Base-by-base conservation (phyloP, 23 tunicate species). In the Diplosoma virens region DNA sequence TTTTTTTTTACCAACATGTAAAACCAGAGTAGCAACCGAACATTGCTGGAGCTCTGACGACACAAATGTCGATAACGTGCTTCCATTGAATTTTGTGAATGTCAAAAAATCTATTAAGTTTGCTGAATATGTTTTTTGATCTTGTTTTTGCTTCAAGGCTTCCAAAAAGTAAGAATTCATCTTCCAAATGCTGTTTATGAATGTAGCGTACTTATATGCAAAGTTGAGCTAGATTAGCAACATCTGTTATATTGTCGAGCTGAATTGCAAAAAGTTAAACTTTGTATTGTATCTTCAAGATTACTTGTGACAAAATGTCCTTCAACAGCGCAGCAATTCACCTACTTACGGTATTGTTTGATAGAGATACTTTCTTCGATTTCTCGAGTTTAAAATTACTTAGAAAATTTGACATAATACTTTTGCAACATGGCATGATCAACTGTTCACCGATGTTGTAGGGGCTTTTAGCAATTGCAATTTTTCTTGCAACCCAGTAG, bases 371-470 rank as follows among this genome's bases (percentile, higher is more conserved):
- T 52, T 50, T 69, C 23, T 71, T 52, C 47, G 47, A 76, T 33
- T 74, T 74, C 16, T 74, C 33, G 26, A 80, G 37, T 80, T 80
- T 5, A 80, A 66, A 70, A 5, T 50, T 36, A 22, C 85, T 33
- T 58, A 71, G 28, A 30, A 80, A 23, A 59, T 71, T 71, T 33
- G 68, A 54, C 31, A 81, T 55, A 34, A 81, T 72, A 48, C n/a
- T 36, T 72, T 72, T 1, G 64, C 78, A 72, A 47, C 59, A 72
- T 2, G 78, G 78, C 64, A 72, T 45, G 48, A 81, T 71, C 70
- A 81, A 4, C 33, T 70, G 84, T n/a, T n/a, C n/a, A n/a, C n/a
- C n/a, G 55, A 81, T 72, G 69, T 33, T 81, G 86, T 81, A 79
- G 24, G 84, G 69, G 25, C 71, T 81, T 59, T 81, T 72, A 33